Conservation (phyloP, 2,797 vertebrate species). For the Liasis olivaceus region DNA sequence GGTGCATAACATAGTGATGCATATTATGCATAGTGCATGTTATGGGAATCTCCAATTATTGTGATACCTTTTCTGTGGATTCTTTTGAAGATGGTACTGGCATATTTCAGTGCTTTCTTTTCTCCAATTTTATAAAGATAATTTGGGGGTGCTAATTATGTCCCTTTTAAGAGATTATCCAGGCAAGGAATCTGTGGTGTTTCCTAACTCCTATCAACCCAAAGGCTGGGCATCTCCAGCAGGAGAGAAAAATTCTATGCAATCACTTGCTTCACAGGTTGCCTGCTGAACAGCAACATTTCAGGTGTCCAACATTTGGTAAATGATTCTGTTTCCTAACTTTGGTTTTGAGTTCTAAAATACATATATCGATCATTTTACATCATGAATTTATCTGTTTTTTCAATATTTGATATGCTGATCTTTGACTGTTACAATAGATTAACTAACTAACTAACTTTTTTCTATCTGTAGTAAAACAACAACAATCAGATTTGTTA, state of each 20-base stretch:
- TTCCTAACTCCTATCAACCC: not conserved
- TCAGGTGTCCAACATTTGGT: not conserved
- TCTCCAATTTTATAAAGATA: not conserved
- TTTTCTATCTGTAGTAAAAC: not conserved
- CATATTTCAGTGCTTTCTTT: not conserved
- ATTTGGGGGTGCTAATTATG: not conserved
- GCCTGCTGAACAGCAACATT: not conserved
- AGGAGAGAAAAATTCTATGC: not conserved
- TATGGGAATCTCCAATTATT: not conserved
- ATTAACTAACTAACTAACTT: not conserved
- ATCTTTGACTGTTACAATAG: not conserved
- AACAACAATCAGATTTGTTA: not conserved
- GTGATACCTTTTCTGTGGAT: not conserved
- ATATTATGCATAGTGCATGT: no score
- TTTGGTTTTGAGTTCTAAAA: not conserved
- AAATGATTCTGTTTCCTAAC: not conserved
- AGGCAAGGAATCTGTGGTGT: not conserved
- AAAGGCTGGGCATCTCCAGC: not conserved
- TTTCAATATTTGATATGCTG: not conserved
- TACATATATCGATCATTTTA: not conserved
- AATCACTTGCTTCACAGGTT: not conserved
- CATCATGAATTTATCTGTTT: not conserved
- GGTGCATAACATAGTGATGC: no score
- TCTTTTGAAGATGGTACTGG: not conserved
- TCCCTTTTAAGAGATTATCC: not conserved